A percentile compares a stretch with the other conserved stretches of the same genome.
phyloP scores from a whole-genome alignment of 2,797 vertebrate species.

The Masticophis lateralis region DNA sequence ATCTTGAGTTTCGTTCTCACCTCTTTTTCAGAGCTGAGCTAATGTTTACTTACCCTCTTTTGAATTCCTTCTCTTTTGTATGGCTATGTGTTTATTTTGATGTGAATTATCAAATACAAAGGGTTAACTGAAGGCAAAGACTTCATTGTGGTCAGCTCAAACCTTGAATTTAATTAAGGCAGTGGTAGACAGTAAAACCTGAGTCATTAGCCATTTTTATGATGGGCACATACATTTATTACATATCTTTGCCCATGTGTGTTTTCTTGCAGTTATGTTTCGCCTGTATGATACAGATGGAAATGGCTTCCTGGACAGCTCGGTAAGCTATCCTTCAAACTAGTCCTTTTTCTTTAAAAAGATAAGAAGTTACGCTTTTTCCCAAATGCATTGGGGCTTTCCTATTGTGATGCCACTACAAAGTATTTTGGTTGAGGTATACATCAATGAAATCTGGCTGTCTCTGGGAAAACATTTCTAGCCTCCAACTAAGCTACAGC shows the following conservation, averaged over 20 bases:
- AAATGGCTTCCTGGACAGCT: slow-evolving; percentile 90
- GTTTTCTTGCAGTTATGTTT: slow-evolving; percentile 87
- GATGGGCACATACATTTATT: not conserved
- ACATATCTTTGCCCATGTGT: not conserved
- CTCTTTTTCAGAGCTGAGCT: not conserved
- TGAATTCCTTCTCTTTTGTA: not conserved
- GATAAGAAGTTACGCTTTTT: not conserved
- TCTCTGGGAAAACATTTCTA: not conserved
- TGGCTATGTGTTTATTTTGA: not conserved
- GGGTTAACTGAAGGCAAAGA: not conserved
- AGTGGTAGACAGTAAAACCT: not conserved
- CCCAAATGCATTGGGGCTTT: not conserved
- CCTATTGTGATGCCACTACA: not conserved
- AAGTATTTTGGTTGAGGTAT: not conserved
- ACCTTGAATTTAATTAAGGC: not conserved
- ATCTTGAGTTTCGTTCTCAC: not conserved
- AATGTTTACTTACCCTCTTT: not conserved
- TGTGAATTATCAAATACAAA: not conserved
- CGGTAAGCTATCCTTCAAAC: slow-evolving; percentile 74
- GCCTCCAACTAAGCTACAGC: not conserved
- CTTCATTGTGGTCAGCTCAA: not conserved
- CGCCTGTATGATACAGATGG: slow-evolving; percentile 91
- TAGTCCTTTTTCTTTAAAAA: not conserved
- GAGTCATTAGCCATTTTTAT: not conserved
- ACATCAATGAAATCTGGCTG: not conserved